These are phyloP conservation scores for Geothlypis trichas DNA, from an alignment of 2,113 vertebrate genomes.

Conservation along the genomic window DNA sequence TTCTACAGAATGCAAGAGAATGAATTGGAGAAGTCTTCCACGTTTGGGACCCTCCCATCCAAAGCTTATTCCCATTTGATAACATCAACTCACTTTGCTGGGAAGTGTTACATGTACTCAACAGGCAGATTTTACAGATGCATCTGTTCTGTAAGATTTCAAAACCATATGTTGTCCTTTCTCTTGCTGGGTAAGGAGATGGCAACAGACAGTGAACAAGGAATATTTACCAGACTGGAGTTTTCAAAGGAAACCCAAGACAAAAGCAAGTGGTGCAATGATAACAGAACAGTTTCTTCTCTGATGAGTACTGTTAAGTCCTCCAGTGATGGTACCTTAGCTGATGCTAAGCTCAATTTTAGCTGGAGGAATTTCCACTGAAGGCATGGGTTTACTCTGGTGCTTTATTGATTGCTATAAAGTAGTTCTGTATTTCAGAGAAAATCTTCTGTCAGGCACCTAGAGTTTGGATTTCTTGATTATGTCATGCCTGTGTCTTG, in stretches of 20 bases:
- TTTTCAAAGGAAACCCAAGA: conserved; percentile 9
- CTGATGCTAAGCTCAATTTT: conserved; percentile 12
- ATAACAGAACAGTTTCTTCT: neutral
- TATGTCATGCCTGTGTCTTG: neutral
- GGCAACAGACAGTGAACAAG: neutral
- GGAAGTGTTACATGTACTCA: neutral
- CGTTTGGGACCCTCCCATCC: neutral
- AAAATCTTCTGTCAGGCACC: conserved; percentile 2
- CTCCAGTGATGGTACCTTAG: neutral
- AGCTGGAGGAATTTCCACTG: conserved; percentile 18
- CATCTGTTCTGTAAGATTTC: neutral
- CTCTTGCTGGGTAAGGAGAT: neutral
- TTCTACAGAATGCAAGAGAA: neutral
- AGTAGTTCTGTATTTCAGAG: conserved; percentile 38
- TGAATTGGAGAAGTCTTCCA: neutral
- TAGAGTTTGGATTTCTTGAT: conserved; percentile 17
- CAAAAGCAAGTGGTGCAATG: neutral
- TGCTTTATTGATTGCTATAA: conserved; percentile 52
- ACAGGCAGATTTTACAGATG: conserved; percentile 5
- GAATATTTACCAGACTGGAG: neutral
- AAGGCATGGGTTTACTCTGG: conserved; percentile 14
- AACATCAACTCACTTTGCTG: neutral
- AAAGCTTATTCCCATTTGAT: conserved; percentile 11
- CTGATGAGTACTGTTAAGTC: neutral
- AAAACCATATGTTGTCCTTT: conserved; percentile 1